Evolutionary conservation across 2,113 vertebrate species (phyloP), one percentile per base, ranked within the genome.

Genomic region (Picathartes gymnocephalus): DNA sequence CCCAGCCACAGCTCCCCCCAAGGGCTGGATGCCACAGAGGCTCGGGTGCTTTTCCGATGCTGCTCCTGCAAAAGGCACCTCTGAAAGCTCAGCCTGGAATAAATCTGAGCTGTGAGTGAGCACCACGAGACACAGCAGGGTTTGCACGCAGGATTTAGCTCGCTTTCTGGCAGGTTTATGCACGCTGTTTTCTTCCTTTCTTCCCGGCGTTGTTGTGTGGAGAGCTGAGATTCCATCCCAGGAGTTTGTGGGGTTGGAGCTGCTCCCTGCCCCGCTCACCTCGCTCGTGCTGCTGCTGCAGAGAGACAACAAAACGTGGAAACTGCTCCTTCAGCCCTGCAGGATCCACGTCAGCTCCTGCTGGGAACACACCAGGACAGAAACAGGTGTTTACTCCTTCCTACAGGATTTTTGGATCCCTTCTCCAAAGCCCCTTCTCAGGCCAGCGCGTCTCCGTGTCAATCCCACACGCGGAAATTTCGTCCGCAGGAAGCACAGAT

Each of bases 321-420:
- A 50, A 4, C 3, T 7, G 62, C 84, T 68, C 9, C 92, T 82
- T 11, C 54, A 9, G 31, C 50, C 50, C 33, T 5, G 2, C 58
- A 31, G 56, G 57, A 62, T 47, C 69, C 30, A 23, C 18, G 2
- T 5, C 40, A 35, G 90, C 21, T 65, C 79, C 88, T 72, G 85
- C 91, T 86, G 68, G 14, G 27, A 73, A 37, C n/a, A 7, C 16
- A 15, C 45, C 10, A 70, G 81, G 81, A 68, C 74, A 93, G 37
- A 20, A 71, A 72, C 40, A 71, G 44, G 81, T 70, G 62, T 89
- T 94, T 76, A 22, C 44, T 89, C 68, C 78, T 94, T 71, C 87
- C 76, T 25, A 15, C 86, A 30, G 62, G 70, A 82, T 94, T 96
- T 88, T 96, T 89, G 88, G 33, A 76, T 88, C 82, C 77, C 85